Base-by-base conservation (phyloP, 2,888 invertebrate species). In the Electrophaes corylata region DNA sequence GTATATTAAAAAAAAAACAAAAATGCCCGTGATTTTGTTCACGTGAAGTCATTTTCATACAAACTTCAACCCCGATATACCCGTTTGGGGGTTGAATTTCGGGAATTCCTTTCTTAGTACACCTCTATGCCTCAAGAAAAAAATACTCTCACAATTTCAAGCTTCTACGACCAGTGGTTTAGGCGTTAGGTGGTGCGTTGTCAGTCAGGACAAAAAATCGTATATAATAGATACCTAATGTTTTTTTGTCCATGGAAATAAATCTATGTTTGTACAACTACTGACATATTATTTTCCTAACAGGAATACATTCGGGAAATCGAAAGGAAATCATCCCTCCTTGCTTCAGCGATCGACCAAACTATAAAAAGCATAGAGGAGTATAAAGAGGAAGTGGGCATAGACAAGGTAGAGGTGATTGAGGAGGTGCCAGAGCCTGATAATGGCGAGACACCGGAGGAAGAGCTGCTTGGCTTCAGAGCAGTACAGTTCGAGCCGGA, bases 231-330 rank as follows among this genome's bases (percentile, higher is more conserved):
- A n/a, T n/a, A n/a, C n/a, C n/a, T n/a, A n/a, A n/a, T 29, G 26
- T 10, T 8, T 6, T 10, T 0, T 6, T 26, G 4, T 26, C 26
- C 0, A 26, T 0, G 26, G 2, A 6, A 2, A 29, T 29, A 10
- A 10, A 10, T 29, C 2, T 29, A 29, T 29, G 26, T 6, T 29
- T 6, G 10, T 29, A 26, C 12, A 14, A 12, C 3, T 11, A 6
- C 23, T 46, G 8, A 31, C n/a, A 31, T 18, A 31, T 0, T 3
- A 31, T 31, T 16, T 16, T 16, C 26, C 23, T 3, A 26, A 67
- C 71, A 91, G 91, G 91, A 88, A 67, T 89, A 90, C 66, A 86
- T 90, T 29, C 70, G 82, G 55, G 90, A 91, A 72, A 89, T 90
- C 10, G 84, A 81, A 64, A 74, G 86, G 52, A 87, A 84, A 62